These are phyloP conservation scores for Bradynema listronoti DNA, from an alignment of 1,140 invertebrate genomes.

Conservation along the genomic window DNA sequence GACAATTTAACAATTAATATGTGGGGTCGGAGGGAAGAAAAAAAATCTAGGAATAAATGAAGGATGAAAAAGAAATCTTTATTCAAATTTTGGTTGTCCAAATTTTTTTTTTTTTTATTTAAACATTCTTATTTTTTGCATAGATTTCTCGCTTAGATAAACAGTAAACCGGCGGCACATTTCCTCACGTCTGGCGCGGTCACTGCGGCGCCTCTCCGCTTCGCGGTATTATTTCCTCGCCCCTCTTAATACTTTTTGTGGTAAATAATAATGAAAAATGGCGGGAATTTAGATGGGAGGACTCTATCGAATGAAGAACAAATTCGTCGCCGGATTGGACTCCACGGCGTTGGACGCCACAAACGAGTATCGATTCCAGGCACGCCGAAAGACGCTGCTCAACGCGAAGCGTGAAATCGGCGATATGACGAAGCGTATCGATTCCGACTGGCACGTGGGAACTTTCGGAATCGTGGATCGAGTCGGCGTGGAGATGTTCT, in stretches of 20 bases:
- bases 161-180: slow-evolving; percentile 9
- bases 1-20: too few relatives aligned
- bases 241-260: background rate
- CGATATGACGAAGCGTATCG: slow-evolving; percentile 36
- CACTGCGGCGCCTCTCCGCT: slow-evolving; percentile 41
- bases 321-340: slow-evolving; percentile 28
- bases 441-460: slow-evolving; percentile 39
- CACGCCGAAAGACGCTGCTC: slow-evolving; percentile 26
- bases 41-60: too few relatives aligned
- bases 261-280: background rate
- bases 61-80: too few relatives aligned
- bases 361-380: slow-evolving; percentile 33
- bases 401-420: slow-evolving; percentile 39
- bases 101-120: too few relatives aligned
- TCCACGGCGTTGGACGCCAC: slow-evolving; percentile 32
- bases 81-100: too few relatives aligned
- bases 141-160: too few relatives aligned
- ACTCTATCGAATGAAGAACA: slow-evolving; percentile 33
- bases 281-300: slow-evolving; percentile 38
- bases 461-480: slow-evolving; percentile 33
- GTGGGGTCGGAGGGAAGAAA: too few relatives aligned
- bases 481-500: slow-evolving; percentile 39
- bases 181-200: slow-evolving; percentile 43
- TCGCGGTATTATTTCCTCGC: slow-evolving; percentile 16
- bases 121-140: too few relatives aligned